Evolutionary conservation across 1,140 invertebrate species (phyloP), one percentile per base, ranked within the genome.

Genomic region (Heliconius nattereri): DNA sequence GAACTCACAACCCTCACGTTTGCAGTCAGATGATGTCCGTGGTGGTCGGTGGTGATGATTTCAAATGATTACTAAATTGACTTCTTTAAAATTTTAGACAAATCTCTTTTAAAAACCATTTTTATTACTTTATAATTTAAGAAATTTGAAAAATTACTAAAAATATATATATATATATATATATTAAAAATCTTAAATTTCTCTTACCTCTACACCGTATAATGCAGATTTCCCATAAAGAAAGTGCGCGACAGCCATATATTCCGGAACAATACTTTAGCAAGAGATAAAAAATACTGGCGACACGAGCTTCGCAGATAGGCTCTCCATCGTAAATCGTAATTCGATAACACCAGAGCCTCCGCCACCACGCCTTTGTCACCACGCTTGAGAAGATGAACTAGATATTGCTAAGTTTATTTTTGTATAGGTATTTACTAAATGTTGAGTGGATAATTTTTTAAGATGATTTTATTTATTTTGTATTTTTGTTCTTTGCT

Each of bases 311-410:
- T 78, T 85, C 75, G 74, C 16, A 40, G 79, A 85, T 84, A 82
- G 26, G 70, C 37, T 35, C 37, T 23, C 54, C 54, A 75, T 66
- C 72, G 84, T 85, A 84, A 81, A 85, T 85, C 84, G 84, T 81
- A 83, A 84, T 84, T 83, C 83, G 84, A 85, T 85, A 85, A 83
- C 77, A 78, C 29, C 2, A 13, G 76, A 72, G 75, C 80, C 74
- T 82, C 83, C 76, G 78, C 40, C 40, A 45, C 40, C 40, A 45
- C 13, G 40, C 76, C 75, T 82, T 85, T 85, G 84, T 85, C 84
- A 82, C 84, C 79, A 40, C 49, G 70, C 23, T 71, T 11, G 70
- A 32, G 29, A 19, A 40, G 37, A 76, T 40, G 60, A 35, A 66
- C 74, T 23, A 60, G 40, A 52, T 74, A 54, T 45, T 23, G 13